Conservation (phyloP, 2,113 vertebrate genomes). For the Leucopsar rothschildi region DNA sequence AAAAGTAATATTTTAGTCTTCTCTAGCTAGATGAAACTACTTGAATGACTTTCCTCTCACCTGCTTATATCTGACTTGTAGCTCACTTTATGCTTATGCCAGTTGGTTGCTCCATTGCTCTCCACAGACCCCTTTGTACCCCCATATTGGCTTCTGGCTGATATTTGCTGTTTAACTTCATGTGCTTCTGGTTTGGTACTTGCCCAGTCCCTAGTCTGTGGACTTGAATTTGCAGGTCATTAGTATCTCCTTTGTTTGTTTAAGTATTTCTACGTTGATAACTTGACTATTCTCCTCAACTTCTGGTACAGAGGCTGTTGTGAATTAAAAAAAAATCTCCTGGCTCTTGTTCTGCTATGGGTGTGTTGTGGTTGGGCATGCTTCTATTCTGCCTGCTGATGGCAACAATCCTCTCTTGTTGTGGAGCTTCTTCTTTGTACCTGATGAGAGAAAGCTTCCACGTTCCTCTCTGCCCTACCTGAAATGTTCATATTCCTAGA, state of each 20-base stretch:
- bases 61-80: neutral
- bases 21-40: neutral
- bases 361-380: neutral
- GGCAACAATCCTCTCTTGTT: neutral
- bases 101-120: neutral
- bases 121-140: neutral
- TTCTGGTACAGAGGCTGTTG: neutral
- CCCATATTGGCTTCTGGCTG: neutral
- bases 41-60: neutral
- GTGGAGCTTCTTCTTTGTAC: neutral
- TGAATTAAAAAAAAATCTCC: neutral
- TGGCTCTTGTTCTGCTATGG: neutral
- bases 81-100: neutral
- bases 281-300: neutral
- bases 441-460: neutral
- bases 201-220: neutral
- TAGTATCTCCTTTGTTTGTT: neutral
- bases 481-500: neutral
- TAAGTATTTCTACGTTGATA: neutral
- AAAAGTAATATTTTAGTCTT: neutral
- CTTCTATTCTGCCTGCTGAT: neutral
- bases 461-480: neutral
- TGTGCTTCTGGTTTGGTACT: neutral
- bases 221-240: neutral
- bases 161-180: neutral